Evolutionary conservation across 1,140 invertebrate genomes (phyloP), one percentile per base, ranked within the genome.

Genomic region (Ceratina calcarata): DNA sequence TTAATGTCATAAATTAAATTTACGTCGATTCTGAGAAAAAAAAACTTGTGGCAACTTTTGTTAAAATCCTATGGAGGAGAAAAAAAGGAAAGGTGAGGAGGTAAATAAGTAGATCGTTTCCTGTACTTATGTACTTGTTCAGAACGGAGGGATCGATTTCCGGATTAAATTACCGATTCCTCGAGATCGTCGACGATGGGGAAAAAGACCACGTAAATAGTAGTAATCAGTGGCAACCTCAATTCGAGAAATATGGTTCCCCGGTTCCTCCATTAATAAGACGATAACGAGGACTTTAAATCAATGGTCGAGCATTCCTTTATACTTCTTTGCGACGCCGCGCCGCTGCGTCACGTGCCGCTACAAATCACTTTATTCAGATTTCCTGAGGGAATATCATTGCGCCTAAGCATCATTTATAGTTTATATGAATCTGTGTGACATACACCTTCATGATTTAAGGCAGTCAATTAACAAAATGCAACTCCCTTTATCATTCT

Each of bases 131-230:
- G 27, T 32, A 32, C 27, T 32, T 4, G 51, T 75, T 75, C n/a
- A 27, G 60, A 16, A 66, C 22, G 49, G 60, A 55, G 27, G 37
- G 32, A 67, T 75, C 62, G 64, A 75, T 75, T 66, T 75, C 72
- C 49, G 62, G 61, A 66, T 75, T 66, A 57, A 67, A 75, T 66
- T 75, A 75, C 49, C 62, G 20, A 66, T 66, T 66, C 72, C 62
- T 45, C 15, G 62, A 6, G n/a, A 75, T 37, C 51, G 27, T 37
- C 0, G 32, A 4, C 45, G 18, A 3, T 6, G 61, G 49, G n/a
- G 32, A 74, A 65, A 64, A 27, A n/a, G 16, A 15, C 20, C 49
- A 65, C 49, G 18, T 65, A 70, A 70, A 70, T 70, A 70, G 51
- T 57, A 57, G 68, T 70, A 70, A 57, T 55, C 24, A 37, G 0